phyloP scores from a whole-genome alignment of 2,113 vertebrate genomes.

The Oryctolagus cuniculus region DNA sequence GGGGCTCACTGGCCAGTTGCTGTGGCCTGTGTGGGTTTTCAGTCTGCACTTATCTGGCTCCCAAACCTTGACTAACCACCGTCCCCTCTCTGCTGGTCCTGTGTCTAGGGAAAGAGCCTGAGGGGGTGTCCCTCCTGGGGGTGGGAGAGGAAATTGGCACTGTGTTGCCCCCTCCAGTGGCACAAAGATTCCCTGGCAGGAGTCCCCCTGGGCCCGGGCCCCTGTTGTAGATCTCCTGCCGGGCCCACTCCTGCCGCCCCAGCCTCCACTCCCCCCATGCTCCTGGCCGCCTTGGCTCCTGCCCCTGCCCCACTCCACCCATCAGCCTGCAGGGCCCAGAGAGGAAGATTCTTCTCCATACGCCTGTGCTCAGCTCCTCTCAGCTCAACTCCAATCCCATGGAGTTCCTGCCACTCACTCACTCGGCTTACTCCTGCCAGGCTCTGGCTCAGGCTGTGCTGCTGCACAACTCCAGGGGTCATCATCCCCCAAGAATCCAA shows the following conservation, averaged over 20 bases:
- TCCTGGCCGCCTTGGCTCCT: not conserved
- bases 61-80: not conserved
- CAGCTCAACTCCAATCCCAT: not conserved
- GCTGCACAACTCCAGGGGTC: not conserved
- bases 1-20: not conserved
- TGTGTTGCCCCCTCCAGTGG: not conserved
- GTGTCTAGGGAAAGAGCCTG: not conserved
- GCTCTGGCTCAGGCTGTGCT: not conserved
- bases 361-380: not conserved
- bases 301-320: not conserved
- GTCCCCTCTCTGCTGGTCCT: not conserved
- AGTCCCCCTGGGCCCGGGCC: not conserved
- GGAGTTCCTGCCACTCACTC: not conserved
- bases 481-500: not conserved
- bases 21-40: not conserved
- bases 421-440: not conserved
- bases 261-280: too few relatives aligned
- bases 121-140: not conserved
- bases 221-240: not conserved
- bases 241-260: too few relatives aligned
- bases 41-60: not conserved
- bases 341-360: not conserved
- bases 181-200: too few relatives aligned
- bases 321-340: not conserved
- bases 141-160: not conserved